Evolutionary conservation across 2,113 vertebrate species (phyloP), one percentile per base, ranked within the genome.

Genomic region (Oenanthe oenanthe): DNA sequence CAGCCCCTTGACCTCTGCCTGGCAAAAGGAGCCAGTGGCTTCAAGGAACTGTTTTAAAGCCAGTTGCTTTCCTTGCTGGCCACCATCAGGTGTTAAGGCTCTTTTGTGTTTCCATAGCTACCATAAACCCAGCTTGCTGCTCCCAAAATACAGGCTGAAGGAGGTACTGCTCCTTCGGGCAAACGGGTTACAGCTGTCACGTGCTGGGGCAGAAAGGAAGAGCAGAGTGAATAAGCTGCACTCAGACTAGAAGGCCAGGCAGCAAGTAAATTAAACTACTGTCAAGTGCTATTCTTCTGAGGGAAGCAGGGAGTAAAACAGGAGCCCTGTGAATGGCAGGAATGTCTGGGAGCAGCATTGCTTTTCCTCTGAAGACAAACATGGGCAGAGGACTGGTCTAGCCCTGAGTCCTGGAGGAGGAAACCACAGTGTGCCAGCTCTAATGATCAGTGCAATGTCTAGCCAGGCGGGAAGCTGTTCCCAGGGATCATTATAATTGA

Each of bases 101-200:
- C 68, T 82, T 65, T 90, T 32, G 6, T 96, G 96, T 96, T 96
- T 89, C 95, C 63, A 66, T 93, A 90, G 82, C 61, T 93, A 60
- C 88, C 22, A 2, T 14, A 58, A 95, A 40, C 29, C 73, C 42
- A 70, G 16, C 48, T 15, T 60, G 62, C 74, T 83, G 86, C 48
- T 73, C 29, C 28, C 57, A 38, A 90, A 92, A 84, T 42, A 32
- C 1, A 10, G 18, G 36, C 87, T 89, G 73, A 80, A 45, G 78
- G 51, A 85, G 42, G 5, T 66, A 13, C 19, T 88, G 66, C 48
- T 40, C 17, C 43, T 67, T 47, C 5, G 57, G 68, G 26, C 82
- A 90, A 51, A 43, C 2, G 42, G n/a, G 6, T 48, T 57, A 28
- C 8, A 2, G 1, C 43, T 70, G 74, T 28, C 1, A 0, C 1